Base-by-base conservation (phyloP, 2,797 vertebrate genomes). In the Enteromius anoplus region DNA sequence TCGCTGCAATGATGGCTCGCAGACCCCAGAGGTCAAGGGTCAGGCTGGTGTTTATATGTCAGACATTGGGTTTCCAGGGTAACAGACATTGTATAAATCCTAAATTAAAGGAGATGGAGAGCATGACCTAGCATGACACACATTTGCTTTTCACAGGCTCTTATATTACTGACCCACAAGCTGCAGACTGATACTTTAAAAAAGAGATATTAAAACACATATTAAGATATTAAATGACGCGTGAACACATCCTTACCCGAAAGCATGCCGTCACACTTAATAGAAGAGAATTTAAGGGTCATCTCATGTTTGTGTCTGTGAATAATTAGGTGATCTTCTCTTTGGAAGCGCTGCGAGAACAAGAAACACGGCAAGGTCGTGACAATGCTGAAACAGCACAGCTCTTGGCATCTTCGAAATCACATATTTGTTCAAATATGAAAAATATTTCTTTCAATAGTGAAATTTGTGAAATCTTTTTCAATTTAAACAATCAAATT, bases 241-340 rank as follows among this genome's bases (percentile, higher is more conserved):
- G 23, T 81, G 45, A 34, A 14, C 19, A 49, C 17, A 15, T 8
- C 72, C 93, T 95, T 95, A 99, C 98, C 97, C 96, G 97, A 96
- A 87, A 98, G 95, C 89, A 97, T 93, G 86, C 91, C 94, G 90
- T 99, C 98, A 88, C 95, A 93, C 95, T 98, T 99, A 94, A 98
- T 96, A 90, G 97, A 95, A 86, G 96, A 89, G 91, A 99, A 98
- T 93, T 97, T 99, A 92, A 99, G 96, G 91, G 97, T 98, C 98
- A 99, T 99, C 94, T 98, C 97, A 94, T 99, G 98, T 94, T 99
- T 99, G 95, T 96, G 98, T 91, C 97, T 95, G 93, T 99, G 98
- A 94, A 98, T 97, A 94, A 97, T 96, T 93, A 99, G 95, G 89
- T 99, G 97, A 93, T 98, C 97, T 91, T 99, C 98, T 89, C 96